Percentiles rank a stretch among this genome's conserved stretches.
Evolutionary conservation across 2,888 invertebrate genomes (phyloP).

Genomic region (Gari tellinella): DNA sequence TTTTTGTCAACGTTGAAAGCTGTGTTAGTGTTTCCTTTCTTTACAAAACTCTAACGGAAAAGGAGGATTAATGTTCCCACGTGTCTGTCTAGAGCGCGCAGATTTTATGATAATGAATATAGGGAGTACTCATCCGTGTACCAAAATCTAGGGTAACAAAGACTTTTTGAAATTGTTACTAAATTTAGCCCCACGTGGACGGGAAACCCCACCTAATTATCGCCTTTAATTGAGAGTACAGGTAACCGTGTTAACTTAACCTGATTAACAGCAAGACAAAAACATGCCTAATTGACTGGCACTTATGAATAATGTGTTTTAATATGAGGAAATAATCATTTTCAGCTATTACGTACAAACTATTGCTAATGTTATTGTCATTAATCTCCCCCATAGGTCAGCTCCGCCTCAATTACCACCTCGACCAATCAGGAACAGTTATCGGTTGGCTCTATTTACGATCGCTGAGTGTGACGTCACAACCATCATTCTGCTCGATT

Average conservation of each 20-base stretch:
- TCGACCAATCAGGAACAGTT: slow-evolving; percentile 62
- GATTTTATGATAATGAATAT: slow-evolving; percentile 24
- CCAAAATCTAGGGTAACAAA: slow-evolving; percentile 48
- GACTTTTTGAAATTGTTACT: slow-evolving; percentile 48
- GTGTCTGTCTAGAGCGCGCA: slow-evolving; percentile 47
- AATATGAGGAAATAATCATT: slow-evolving; percentile 4
- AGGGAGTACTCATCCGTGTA: slow-evolving; percentile 31
- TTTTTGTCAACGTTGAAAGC: neutral
- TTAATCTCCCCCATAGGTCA: slow-evolving; percentile 30
- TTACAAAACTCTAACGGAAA: slow-evolving; percentile 38
- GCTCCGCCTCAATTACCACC: slow-evolving; percentile 63
- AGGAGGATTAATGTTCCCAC: slow-evolving; percentile 52
- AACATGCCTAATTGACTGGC: no score
- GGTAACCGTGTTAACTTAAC: slow-evolving; percentile 7
- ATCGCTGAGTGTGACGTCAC: slow-evolving; percentile 75
- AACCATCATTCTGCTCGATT: slow-evolving; percentile 72
- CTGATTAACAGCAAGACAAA: neutral
- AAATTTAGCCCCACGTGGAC: slow-evolving; percentile 61
- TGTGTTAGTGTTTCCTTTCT: slow-evolving; percentile 16
- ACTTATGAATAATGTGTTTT: neutral
- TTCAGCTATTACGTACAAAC: slow-evolving; percentile 23
- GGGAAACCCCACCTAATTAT: slow-evolving; percentile 17
- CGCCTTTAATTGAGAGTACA: slow-evolving; percentile 1
- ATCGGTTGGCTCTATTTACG: slow-evolving; percentile 56
- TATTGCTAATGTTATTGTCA: slow-evolving; percentile 49